Evolutionary conservation across 64 coral and sea anemone genomes (phyloP).

Genomic region (Montipora capricornis): DNA sequence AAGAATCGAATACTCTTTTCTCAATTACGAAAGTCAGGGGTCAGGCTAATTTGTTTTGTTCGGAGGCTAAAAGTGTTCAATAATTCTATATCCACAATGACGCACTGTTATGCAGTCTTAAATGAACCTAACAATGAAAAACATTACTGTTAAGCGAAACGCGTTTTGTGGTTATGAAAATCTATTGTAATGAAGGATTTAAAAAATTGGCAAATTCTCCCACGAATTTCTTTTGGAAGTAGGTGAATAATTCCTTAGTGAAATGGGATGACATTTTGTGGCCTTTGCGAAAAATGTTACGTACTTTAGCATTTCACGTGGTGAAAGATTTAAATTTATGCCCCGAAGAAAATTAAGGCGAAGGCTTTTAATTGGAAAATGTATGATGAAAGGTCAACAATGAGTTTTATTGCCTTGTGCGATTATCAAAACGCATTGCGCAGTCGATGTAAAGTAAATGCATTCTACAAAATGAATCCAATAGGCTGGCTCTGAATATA

Average conservation of each 20-base stretch:
- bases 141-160: not conserved
- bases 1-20: not conserved
- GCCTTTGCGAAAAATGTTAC: not conserved
- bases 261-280: not conserved
- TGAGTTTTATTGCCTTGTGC: slow-evolving; percentile 6
- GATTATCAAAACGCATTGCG: not conserved
- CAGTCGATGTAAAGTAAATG: not conserved
- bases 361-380: not conserved
- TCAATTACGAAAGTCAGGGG: slow-evolving; percentile 39
- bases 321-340: not conserved
- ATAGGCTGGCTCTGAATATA: not conserved
- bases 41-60: not conserved
- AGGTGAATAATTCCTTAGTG: not conserved
- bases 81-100: not conserved
- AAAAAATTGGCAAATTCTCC: not conserved
- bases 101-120: not conserved
- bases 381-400: slow-evolving; percentile 19
- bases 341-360: not conserved
- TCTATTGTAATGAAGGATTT: not conserved
- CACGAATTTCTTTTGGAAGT: not conserved
- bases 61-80: not conserved
- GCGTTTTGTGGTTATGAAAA: not conserved
- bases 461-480: not conserved
- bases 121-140: not conserved
- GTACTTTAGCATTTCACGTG: not conserved